Evolutionary conservation across 2,113 vertebrate species (phyloP), one percentile per base, ranked within the genome.

Genomic region (Entelurus aequoreus): DNA sequence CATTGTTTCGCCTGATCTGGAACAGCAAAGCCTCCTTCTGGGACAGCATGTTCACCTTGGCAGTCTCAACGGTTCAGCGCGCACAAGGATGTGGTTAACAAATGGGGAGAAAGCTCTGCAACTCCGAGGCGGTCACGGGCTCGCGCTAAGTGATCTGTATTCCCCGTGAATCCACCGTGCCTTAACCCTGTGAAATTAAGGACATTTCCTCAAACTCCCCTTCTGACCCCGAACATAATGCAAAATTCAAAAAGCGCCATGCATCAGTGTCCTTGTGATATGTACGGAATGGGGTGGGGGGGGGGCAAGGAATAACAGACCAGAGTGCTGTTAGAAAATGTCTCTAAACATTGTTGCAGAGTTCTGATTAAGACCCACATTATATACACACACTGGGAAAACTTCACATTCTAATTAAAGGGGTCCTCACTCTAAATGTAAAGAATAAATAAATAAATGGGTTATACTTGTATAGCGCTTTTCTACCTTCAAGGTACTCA

Each of bases 121-220:
- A 94, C 90, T 94, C 92, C 90, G 90, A 89, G 91, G 88, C 89
- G 86, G 90, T 89, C 86, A 87, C 89, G 89, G 90, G 89, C 92
- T 91, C 90, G 92, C 95, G 94, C 95, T 99, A 99, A 99, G 96
- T 99, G 97, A 99, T 99, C 96, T 97, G 96, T 98, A 97, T 94
- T 99, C 94, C 93, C 92, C 84, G 90, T 91, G 94, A 96, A 97
- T 98, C 94, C 93, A 93, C 94, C 91, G 94, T 93, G 94, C 94
- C 94, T 93, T 98, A 99, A 99, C 97, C 97, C 97, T 95, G 97
- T 99, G 97, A 99, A 99, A 99, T 99, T 97, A 99, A 98, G 94
- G 97, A 92, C 93, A 95, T 93, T 94, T 96, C 92, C 94, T 94
- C 93, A 95, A 93, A 93, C 92, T 90, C 86, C 86, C 91, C 86